Base-by-base conservation (phyloP, 2,113 vertebrate species). In the Python bivittatus region DNA sequence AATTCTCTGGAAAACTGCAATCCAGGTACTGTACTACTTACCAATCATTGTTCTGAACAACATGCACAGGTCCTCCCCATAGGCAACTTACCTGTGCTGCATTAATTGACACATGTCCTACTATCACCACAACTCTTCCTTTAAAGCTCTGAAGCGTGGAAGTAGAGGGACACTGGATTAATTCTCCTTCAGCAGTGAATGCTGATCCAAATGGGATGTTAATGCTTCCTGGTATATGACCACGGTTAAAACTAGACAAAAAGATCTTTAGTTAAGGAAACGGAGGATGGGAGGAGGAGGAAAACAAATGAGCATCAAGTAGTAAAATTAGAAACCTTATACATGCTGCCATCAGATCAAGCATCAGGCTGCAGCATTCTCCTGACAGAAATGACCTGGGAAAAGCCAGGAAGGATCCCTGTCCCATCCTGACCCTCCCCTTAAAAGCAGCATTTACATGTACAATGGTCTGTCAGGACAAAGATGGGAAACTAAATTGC, bases 161-260 rank as follows among this genome's bases (percentile, higher is more conserved):
- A 2, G 98, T 96, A 15, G 98, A 96, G 1, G 98, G 98, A 94
- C 98, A 98, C 94, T 98, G 98, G 93, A 98, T 29, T 9, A 99
- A 97, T 88, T 99, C 99, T 7, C 98, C 98, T 33, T 99, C 99
- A 0, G 97, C 84, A 4, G 98, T 97, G 93, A 99, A 99, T 0
- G 98, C 98, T 0, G 98, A 95, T 52, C 97, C 97, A 96, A 98
- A 99, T 0, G 99, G 98, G 94, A 99, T 96, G 92, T 98, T 99
- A 96, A 99, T 98, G 97, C 99, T 99, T 90, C 99, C 98, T 25
- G 98, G 98, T 94, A 99, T 98, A 92, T 99, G 99, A 87, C 99
- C 99, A 87, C 99, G 98, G 95, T 97, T 97, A 94, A 99, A 99
- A 96, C 99, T 99, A 96, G 91, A 93, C 61, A 87, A 27, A 33